Base-by-base conservation (phyloP, 2,113 vertebrate species). In the Rhipidura dahli region DNA sequence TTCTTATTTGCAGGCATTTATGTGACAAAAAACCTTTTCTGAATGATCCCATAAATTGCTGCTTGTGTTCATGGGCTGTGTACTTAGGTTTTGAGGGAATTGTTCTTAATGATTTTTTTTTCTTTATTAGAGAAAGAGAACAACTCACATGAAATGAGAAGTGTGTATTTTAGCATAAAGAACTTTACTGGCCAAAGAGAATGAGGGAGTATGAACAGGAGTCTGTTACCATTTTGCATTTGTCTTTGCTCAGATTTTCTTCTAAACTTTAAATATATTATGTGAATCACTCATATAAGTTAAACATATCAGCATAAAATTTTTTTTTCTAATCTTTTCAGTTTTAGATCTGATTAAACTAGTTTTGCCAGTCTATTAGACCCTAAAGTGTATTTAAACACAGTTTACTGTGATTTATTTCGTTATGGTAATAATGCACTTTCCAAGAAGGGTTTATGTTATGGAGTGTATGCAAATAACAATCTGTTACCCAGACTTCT, bases 401-500 rank as follows among this genome's bases (percentile, higher is more conserved):
- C 33, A 57, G 31, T 83, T 91, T 93, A 56, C 45, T 81, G n/a
- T 94, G 87, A 94, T 96, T 95, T 92, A 92, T 95, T 91, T 91
- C 6, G 1, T 37, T 72, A 66, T 94, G 68, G 79, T 91, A 77
- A 92, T 91, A 88, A 89, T 53, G 45, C 66, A 59, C 56, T 89
- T 96, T 91, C 50, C 79, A 90, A 95, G 87, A 87, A 87, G n/a
- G 35, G 68, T 85, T 91, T 89, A 37, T 92, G 30, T 83, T 94
- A 56, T 91, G 54, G 83, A 88, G 64, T 87, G 13, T 93, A 85
- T 87, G 77, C 95, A 93, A 95, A 95, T 96, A 96, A 75, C 83
- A 94, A 91, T 90, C 93, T 83, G 59, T 76, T 79, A 72, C 44
- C 45, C 51, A 59, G 39, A 56, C 24, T 70, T 49, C 61, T 89